phyloP scores from a whole-genome alignment of 2,888 invertebrate species.

The Idaea aversata region DNA sequence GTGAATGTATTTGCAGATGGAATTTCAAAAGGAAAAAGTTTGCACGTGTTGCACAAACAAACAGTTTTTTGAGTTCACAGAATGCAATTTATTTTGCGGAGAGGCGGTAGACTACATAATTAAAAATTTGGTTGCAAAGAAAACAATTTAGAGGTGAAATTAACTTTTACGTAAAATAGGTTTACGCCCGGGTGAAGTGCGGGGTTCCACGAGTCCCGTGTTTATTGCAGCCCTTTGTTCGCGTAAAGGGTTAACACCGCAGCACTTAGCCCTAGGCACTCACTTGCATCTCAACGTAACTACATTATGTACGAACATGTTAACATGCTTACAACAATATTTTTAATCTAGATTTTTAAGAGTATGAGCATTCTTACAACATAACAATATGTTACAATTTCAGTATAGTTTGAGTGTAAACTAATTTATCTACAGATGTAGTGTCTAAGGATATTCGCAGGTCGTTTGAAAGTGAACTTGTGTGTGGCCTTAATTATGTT shows the following conservation, averaged over 20 bases:
- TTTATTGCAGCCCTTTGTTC: constrained; percentile 58
- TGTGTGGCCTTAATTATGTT: constrained; percentile 31
- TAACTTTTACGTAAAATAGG: constrained; percentile 52
- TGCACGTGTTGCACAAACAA: constrained; percentile 25
- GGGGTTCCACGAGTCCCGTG: constrained; percentile 28
- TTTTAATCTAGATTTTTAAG: constrained; percentile 33
- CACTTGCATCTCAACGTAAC: constrained; percentile 15
- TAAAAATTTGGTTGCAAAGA: constrained; percentile 46
- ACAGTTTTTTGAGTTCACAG: constrained; percentile 22
- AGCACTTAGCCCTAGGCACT: constrained; percentile 49
- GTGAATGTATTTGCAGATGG: constrained; percentile 16
- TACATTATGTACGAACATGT: constrained; percentile 21
- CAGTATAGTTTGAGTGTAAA: background rate
- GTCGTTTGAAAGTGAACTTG: constrained; percentile 22
- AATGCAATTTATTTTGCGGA: constrained; percentile 40
- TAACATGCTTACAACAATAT: constrained; percentile 47
- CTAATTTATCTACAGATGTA: constrained; percentile 14
- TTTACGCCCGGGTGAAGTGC: constrained; percentile 33
- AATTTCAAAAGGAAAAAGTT: constrained; percentile 12
- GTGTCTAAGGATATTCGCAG: constrained; percentile 11
- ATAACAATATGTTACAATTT: constrained; percentile 14
- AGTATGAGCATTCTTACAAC: background rate
- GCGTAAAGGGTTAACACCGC: constrained; percentile 59
- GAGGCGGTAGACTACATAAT: constrained; percentile 38
- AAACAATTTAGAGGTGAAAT: constrained; percentile 47